These are phyloP conservation scores for Oryzias curvinotus DNA, from an alignment of 2,113 vertebrate genomes.

Conservation along the genomic window DNA sequence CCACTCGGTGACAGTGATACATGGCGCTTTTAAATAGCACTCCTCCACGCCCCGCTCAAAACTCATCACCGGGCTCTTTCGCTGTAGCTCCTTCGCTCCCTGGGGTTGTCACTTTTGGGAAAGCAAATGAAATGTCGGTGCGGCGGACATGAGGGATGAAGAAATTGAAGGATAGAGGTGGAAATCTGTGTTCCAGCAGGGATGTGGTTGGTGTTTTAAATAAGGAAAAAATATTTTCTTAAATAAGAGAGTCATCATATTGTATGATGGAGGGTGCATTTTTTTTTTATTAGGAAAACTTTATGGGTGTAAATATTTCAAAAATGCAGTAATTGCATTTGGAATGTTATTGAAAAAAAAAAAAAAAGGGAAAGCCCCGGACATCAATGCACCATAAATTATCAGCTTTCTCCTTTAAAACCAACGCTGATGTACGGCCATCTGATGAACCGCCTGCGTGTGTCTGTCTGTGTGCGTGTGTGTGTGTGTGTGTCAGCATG, in stretches of 20 bases:
- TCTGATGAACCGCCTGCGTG: constrained; percentile 37
- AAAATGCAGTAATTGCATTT: not conserved
- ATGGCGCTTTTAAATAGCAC: constrained; percentile 82
- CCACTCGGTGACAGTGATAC: constrained; percentile 78
- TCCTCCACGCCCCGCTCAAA: constrained; percentile 76
- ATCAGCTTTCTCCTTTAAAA: constrained; percentile 33
- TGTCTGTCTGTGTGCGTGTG: constrained; percentile 25
- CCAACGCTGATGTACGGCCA: constrained; percentile 46
- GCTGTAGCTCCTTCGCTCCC: constrained; percentile 57
- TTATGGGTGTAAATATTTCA: not conserved
- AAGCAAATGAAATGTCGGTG: constrained; percentile 77
- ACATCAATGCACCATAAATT: constrained; percentile 53
- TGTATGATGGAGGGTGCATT: constrained; percentile 21
- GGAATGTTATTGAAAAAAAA: not conserved
- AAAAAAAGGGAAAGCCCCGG: constrained; percentile 8
- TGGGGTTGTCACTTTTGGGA: constrained; percentile 76
- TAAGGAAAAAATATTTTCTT: constrained; percentile 27
- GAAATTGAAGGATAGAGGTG: constrained; percentile 54
- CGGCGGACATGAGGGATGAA: constrained; percentile 52
- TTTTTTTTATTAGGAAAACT: constrained; percentile 4
- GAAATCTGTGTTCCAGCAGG: constrained; percentile 42
- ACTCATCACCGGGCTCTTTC: constrained; percentile 74
- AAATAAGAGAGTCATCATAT: constrained; percentile 14
- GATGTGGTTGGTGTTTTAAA: constrained; percentile 17
- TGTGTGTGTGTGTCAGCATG: constrained; percentile 43